Evolutionary conservation across 1,140 invertebrate genomes (phyloP).

Genomic region (Streblospio benedicti): DNA sequence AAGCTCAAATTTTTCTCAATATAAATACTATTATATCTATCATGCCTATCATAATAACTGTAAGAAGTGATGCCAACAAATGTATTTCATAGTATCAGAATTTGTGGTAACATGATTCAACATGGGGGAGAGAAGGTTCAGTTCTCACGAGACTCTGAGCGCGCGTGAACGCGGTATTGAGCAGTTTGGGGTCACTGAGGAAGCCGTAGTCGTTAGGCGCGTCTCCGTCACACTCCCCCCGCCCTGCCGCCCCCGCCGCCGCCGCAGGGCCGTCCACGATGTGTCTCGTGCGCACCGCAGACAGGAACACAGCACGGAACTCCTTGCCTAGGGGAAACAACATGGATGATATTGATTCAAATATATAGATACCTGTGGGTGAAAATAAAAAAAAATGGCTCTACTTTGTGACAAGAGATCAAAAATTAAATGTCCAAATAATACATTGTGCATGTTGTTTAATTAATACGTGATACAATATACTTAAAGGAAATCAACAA

Average conservation of each 20-base stretch:
- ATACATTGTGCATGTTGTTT: no score
- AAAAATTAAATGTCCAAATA: no score
- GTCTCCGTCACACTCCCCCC: constrained; percentile 42
- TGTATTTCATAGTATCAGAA: no score
- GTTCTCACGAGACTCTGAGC: constrained; percentile 78
- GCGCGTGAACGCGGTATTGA: constrained; percentile 78
- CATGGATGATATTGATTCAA: constrained; percentile 3
- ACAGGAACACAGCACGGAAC: constrained; percentile 74
- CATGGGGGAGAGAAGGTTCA: no score
- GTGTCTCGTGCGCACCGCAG: constrained; percentile 68
- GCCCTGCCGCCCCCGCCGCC: constrained; percentile 56
- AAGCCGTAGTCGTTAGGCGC: constrained; percentile 75
- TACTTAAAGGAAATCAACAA: no score
- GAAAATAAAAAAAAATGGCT: constrained; percentile 4
- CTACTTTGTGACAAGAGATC: constrained; percentile 10
- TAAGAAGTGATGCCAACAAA: no score
- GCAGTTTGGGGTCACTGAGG: constrained; percentile 69
- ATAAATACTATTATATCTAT: no score
- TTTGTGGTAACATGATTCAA: no score
- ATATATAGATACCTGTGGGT: constrained; percentile 48
- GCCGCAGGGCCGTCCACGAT: constrained; percentile 55
- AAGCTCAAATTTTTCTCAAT: no score
- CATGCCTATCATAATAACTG: no score
- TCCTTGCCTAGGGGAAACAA: constrained; percentile 59
- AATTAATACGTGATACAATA: no score